Evolutionary conservation across 2,888 invertebrate species (phyloP), one percentile per base, ranked within the genome.

Genomic region (Colostygia pectinataria): DNA sequence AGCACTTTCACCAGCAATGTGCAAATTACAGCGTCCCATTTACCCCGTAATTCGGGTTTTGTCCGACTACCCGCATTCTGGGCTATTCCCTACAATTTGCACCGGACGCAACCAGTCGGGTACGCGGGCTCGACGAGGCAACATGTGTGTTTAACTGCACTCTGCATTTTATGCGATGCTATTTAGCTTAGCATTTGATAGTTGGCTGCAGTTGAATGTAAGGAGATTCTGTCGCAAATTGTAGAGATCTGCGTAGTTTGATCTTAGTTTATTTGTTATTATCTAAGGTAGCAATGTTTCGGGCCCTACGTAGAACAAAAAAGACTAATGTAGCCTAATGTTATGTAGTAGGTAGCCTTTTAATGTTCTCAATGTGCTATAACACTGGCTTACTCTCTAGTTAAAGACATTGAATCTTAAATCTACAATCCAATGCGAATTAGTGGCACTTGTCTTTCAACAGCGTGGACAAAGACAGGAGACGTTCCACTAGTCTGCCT

Each of bases 111-210:
- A 59, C 67, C 76, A 80, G 63, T 77, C 71, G 67, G 65, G 68
- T 71, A 71, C 67, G 67, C 62, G 71, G 68, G 54, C 56, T 64
- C 65, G 65, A 59, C 64, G 55, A 45, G 53, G 63, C 49, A 59
- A 59, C 84, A 82, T 76, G 81, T 87, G 87, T 76, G 68, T 68
- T 80, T 86, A 77, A 87, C 67, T 74, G 74, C 75, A 66, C 63
- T 56, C 77, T 86, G 83, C 79, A 69, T 80, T 84, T 84, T 79
- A 84, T 82, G 74, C 54, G 66, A 56, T 61, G 67, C 67, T 65
- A 74, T 61, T 69, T 68, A 68, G 65, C 56, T 46, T 28, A 47
- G 46, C 52, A 42, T 52, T 38, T 45, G 41, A 41, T 51, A 45
- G 45, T 45, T 51, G 7, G 46, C 29, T 41, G 39, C 31, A 25